Conservation (phyloP, 2,888 invertebrate species). For the Oscheius onirici region DNA sequence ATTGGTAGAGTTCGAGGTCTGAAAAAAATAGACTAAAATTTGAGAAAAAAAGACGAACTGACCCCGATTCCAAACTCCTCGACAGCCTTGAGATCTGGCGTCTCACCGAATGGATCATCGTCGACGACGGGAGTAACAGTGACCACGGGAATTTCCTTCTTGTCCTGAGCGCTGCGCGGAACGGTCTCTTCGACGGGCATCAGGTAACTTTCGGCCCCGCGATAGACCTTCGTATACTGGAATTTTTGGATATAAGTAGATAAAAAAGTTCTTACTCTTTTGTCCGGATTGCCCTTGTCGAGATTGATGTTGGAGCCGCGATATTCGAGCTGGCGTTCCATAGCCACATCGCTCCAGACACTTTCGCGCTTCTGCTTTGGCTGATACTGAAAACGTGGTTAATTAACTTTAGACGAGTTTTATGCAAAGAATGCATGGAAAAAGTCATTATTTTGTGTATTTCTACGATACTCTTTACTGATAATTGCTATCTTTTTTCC, state of each 20-base stretch:
- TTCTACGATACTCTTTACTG: too few relatives aligned
- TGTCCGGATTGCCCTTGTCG: constrained; percentile 8
- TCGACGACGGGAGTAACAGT: constrained; percentile 43
- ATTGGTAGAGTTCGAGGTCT: not conserved
- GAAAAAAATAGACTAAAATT: not conserved
- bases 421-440: too few relatives aligned
- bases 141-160: constrained; percentile 31
- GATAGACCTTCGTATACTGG: constrained; percentile 7
- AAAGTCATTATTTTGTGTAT: too few relatives aligned
- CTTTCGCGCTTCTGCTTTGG: constrained; percentile 25
- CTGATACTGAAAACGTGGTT: constrained; percentile 8
- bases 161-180: not conserved
- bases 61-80: constrained; percentile 47
- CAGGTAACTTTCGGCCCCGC: constrained; percentile 38
- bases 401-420: too few relatives aligned
- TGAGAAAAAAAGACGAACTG: not conserved
- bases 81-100: constrained; percentile 38
- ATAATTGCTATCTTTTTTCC: too few relatives aligned
- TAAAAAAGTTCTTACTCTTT: not conserved
- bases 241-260: not conserved
- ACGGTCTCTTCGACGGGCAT: constrained; percentile 21
- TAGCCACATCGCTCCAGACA: constrained; percentile 31
- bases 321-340: constrained; percentile 33
- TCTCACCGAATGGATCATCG: constrained; percentile 56
- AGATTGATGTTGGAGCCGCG: constrained; percentile 17